Base-by-base conservation (phyloP, 1,140 invertebrate species). In the Oncopeltus fasciatus region DNA sequence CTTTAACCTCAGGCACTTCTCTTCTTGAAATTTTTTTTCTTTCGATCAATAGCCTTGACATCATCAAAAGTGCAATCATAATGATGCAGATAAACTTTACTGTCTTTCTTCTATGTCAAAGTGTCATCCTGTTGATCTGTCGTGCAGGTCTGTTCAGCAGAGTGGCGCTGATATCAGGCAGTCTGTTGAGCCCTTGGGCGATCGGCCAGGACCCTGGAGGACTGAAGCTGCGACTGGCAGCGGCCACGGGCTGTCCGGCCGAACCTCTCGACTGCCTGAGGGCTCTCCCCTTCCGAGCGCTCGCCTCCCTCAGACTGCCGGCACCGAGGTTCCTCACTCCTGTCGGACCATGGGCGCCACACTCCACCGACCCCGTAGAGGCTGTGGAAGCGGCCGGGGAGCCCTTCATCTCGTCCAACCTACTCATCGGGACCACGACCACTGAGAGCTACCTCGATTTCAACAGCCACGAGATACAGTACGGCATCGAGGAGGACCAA, bases 111-210 rank as follows among this genome's bases (percentile, higher is more conserved):
- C n/a, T n/a, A n/a, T n/a, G n/a, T n/a, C n/a, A n/a, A n/a, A n/a
- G n/a, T n/a, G n/a, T n/a, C n/a, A n/a, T n/a, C n/a, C n/a, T n/a
- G n/a, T n/a, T n/a, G n/a, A n/a, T n/a, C n/a, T n/a, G 5, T 27
- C 63, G 72, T 75, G 59, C 75, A 86, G 85, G 82, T 66, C 76
- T 94, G 47, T 90, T 94, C 72, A 83, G 87, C 26, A 82, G 90
- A 46, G 85, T 88, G 11, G 79, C 93, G 27, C 75, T 95, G 56
- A 78, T 93, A 68, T 91, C 88, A 68, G 92, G 92, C 3, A 90
- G 91, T 0, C 87, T 90, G 2, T 75, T 94, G 31, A 87, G 87
- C 70, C 86, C 87, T 1, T 90, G 85, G 82, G 88, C 89, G 8
- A 76, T 88, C 43, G 81, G 86, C 27, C 81, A 84, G 47, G 84